Evolutionary conservation across 1,140 invertebrate species (phyloP), one percentile per base, ranked within the genome.

Genomic region (Glossosoma conforme): DNA sequence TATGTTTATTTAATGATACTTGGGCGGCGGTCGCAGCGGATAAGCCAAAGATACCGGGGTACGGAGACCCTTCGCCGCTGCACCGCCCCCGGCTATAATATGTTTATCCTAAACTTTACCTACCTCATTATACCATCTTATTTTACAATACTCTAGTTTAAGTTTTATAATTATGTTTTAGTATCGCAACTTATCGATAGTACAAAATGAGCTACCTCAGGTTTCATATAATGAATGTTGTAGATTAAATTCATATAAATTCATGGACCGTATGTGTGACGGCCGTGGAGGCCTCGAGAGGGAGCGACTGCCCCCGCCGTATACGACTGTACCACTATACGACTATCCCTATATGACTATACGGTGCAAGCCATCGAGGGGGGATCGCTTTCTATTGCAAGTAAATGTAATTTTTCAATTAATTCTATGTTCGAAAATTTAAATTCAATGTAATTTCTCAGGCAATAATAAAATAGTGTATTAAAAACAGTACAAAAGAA

Each of bases 1-100:
- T 53, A 47, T 58, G 42, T 54, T 51, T 51, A 54, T 52, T 51
- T 52, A 24, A 44, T 42, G 49, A 30, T 19, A 42, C 42, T 22
- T 35, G 52, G 35, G 36, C 17, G 52, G 14, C 32, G 43, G 64
- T 71, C 69, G 70, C 70, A 69, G 70, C 70, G 68, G 69, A 70
- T 68, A 73, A 73, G 69, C 72, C 72, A 75, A 75, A 75, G 72
- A 75, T 73, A 72, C 61, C 70, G 64, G 71, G 72, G 71, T 71
- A 71, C 64, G 70, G 71, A 69, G 71, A 72, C 72, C 72, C 71
- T 44, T 70, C 68, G 67, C 69, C 68, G 69, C 70, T 67, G 70
- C 69, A 68, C 60, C 63, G 63, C 58, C 61, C 62, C 47, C 61
- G 63, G 62, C 50, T 52, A 44, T 52, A 56, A 68, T n/a, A n/a